Evolutionary conservation across 2,113 vertebrate genomes (phyloP).

Genomic region (Actenoides hombroni): DNA sequence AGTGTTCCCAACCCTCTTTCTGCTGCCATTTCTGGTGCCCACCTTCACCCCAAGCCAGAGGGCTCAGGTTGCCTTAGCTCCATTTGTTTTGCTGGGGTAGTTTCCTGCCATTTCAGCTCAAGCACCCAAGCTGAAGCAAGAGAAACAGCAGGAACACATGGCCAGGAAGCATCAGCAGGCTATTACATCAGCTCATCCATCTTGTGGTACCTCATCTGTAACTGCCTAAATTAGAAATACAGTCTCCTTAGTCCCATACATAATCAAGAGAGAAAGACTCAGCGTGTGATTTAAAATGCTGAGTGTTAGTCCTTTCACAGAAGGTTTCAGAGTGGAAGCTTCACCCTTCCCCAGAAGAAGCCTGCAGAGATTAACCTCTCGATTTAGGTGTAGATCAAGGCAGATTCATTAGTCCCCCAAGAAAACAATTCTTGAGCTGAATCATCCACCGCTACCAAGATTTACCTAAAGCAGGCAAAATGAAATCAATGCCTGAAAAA

Average conservation of each 20-base stretch:
- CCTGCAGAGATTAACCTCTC: conserved; percentile 26
- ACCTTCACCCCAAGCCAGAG: background rate
- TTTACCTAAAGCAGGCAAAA: conserved; percentile 19
- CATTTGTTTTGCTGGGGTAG: background rate
- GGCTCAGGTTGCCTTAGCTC: background rate
- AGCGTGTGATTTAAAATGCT: background rate
- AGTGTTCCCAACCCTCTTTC: background rate
- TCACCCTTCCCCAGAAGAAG: background rate
- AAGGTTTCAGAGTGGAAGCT: background rate
- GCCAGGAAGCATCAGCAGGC: conserved; percentile 47
- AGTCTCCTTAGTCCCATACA: conserved; percentile 30
- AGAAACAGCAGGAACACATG: conserved; percentile 29
- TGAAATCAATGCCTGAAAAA: background rate
- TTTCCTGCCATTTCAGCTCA: background rate
- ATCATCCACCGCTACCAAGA: background rate
- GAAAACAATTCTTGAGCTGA: background rate
- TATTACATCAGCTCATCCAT: conserved; percentile 56
- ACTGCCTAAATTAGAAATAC: conserved; percentile 46
- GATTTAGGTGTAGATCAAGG: background rate
- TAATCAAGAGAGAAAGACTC: conserved; percentile 19
- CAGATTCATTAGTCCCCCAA: conserved; percentile 20
- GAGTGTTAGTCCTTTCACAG: background rate
- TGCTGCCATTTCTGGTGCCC: background rate
- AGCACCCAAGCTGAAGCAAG: conserved; percentile 20
- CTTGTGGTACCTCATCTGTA: conserved; percentile 55